Base-by-base conservation (phyloP, 2,888 invertebrate genomes). In the Eupithecia subfuscata region DNA sequence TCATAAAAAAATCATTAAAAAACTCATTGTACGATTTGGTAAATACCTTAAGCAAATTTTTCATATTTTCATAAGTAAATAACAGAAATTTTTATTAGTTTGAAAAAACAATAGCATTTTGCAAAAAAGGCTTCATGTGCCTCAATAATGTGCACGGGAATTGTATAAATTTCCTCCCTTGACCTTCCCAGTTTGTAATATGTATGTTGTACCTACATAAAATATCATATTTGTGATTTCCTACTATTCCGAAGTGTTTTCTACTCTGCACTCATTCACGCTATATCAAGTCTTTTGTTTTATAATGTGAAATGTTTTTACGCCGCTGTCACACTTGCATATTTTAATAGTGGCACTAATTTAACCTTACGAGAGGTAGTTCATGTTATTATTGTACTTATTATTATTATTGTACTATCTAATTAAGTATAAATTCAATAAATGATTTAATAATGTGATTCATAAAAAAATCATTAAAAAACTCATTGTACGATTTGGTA, bases 231-330 rank as follows among this genome's bases (percentile, higher is more conserved):
- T 70, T 48, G 65, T 45, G 70, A 48, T 65, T 68, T 56, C 37
- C 8, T 63, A 60, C 60, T 25, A 40, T 16, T 65, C 8, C 45
- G 18, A 1, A 52, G 52, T 25, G 56, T 70, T 75, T 75, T 75
- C 75, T 75, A 70, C 34, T 75, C 18, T 70, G 75, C 67, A 70
- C 70, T 22, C 22, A 56, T 56, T 56, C 60, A 60, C 25, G 70
- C 68, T 52, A n/a, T 72, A 72, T 72, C 72, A 69, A 69, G 30
- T 72, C 69, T 75, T 75, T 75, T 75, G 75, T 75, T 69, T 69
- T 40, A 67, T 70, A 70, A 30, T 60, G 73, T 70, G 64, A 72
- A 72, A 65, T 65, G 56, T 64, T 73, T 73, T 70, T 70, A 73
- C 60, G 67, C 45, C 22, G 25, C 56, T 65, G 69, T 73, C 45